These are phyloP conservation scores for Limanda limanda DNA, from an alignment of 2,113 vertebrate genomes.

Conservation along the genomic window DNA sequence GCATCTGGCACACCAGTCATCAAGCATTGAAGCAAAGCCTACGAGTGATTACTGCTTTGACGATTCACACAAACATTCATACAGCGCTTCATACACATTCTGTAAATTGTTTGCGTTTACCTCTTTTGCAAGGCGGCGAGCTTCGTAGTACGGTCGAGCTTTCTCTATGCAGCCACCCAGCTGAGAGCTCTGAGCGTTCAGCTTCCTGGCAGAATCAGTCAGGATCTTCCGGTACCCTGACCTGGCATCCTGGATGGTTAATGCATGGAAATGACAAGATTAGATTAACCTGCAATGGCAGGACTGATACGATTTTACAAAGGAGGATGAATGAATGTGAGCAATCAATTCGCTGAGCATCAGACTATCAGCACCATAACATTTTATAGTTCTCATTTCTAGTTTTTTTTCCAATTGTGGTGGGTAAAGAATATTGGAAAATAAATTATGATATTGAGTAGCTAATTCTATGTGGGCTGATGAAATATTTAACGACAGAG, in stretches of 20 bases:
- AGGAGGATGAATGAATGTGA: constrained; percentile 7
- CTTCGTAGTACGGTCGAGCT: constrained; percentile 93
- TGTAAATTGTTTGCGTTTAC: constrained; percentile 44
- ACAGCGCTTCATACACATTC: neutral
- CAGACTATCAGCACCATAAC: neutral
- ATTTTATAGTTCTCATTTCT: constrained; percentile 6
- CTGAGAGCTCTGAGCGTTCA: constrained; percentile 92
- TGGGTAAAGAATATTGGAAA: constrained; percentile 19
- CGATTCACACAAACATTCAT: neutral
- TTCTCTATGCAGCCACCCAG: constrained; percentile 93
- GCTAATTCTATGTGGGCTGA: constrained; percentile 2
- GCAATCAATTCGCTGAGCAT: constrained; percentile 1
- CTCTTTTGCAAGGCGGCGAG: constrained; percentile 91
- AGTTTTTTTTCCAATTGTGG: neutral
- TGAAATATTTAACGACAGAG: constrained; percentile 49
- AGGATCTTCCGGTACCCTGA: constrained; percentile 93
- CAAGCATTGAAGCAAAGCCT: neutral
- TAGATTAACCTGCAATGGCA: constrained; percentile 52
- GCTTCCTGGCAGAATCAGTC: constrained; percentile 91
- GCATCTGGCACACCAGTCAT: neutral
- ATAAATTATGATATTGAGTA: constrained; percentile 43
- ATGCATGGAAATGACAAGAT: constrained; percentile 44
- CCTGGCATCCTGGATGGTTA: constrained; percentile 86
- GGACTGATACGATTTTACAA: constrained; percentile 20
- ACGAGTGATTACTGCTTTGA: neutral